Base-by-base conservation (phyloP, 2,797 vertebrate species). In the Vireo griseus region DNA sequence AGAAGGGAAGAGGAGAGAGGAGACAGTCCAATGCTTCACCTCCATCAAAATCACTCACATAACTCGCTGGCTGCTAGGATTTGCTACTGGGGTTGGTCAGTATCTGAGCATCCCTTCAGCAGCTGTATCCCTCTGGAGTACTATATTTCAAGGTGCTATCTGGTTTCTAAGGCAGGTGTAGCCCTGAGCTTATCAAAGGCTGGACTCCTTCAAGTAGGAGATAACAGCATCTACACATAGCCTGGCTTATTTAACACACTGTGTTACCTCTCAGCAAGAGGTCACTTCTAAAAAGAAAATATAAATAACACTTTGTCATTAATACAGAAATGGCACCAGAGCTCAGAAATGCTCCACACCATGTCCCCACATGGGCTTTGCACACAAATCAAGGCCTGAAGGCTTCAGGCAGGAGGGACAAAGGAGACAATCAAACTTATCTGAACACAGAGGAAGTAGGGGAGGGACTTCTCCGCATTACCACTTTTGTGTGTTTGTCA, bases 401-500 rank as follows among this genome's bases (percentile, higher is more conserved):
- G 55, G 63, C 62, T 78, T 95, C 91, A 96, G 89, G 79, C 89
- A 86, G 86, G 74, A 94, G 48, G 63, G 74, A 96, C 85, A 90
- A 94, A 92, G 82, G 58, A 89, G 74, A 95, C 57, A 85, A 82
- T 61, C 85, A 86, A 94, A 84, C 69, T 66, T 86, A 93, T 88
- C 92, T 80, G 58, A 95, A 97, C 96, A 97, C 94, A 97, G 85
- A 97, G 96, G 97, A 96, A 96, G 95, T 73, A 65, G 95, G 92
- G 78, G 87, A 95, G 88, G 97, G 88, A 96, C 98, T 98, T 97
- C 97, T 98, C 98, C 97, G 96, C 98, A 98, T 97, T 98, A 98
- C 97, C 98, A 97, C 95, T 98, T 97, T 96, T 92, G 88, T 96
- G 96, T 98, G 97, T 98, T 98, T 98, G 95, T 98, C 98, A 98